phyloP scores from a whole-genome alignment of 2,113 vertebrate genomes.

The Planiliza haematocheilus region DNA sequence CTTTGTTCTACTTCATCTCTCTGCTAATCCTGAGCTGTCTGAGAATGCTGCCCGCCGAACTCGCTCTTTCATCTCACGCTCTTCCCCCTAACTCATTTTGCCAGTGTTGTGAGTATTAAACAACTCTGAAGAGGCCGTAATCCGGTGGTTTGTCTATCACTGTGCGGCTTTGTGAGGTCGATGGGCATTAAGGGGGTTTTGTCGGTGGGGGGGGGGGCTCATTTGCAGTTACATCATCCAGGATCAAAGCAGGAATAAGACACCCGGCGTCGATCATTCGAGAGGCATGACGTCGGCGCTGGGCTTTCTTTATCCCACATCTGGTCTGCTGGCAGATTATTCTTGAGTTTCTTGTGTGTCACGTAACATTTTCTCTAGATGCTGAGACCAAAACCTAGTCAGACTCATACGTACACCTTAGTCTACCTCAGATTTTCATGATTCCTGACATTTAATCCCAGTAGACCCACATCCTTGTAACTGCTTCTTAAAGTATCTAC shows the following conservation, averaged over 20 bases:
- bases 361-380: too few species aligned
- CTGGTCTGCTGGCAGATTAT: too few species aligned
- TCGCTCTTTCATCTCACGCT: slow-evolving; percentile 36
- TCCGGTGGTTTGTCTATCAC: slow-evolving; percentile 10
- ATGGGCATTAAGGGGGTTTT: not conserved
- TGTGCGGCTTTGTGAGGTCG: slow-evolving; percentile 5
- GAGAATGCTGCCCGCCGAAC: slow-evolving; percentile 8
- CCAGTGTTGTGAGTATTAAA: slow-evolving; percentile 5
- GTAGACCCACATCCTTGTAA: too few species aligned
- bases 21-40: slow-evolving; percentile 30
- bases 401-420: too few species aligned
- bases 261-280: not conserved
- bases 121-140: slow-evolving; percentile 21
- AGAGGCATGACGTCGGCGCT: slow-evolving; percentile 29
- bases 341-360: too few species aligned
- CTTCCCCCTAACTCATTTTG: slow-evolving; percentile 1
- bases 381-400: too few species aligned
- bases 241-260: slow-evolving; percentile 40
- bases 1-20: not conserved
- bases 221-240: slow-evolving; percentile 32
- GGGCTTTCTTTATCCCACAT: not conserved
- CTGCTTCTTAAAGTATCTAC: too few species aligned
- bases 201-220: not conserved
- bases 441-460: too few species aligned
- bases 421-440: too few species aligned